Evolutionary conservation across 92 coral and sea anemone genomes (phyloP), one percentile per base, ranked within the genome.

Genomic region (Chrysogorgia sp.): DNA sequence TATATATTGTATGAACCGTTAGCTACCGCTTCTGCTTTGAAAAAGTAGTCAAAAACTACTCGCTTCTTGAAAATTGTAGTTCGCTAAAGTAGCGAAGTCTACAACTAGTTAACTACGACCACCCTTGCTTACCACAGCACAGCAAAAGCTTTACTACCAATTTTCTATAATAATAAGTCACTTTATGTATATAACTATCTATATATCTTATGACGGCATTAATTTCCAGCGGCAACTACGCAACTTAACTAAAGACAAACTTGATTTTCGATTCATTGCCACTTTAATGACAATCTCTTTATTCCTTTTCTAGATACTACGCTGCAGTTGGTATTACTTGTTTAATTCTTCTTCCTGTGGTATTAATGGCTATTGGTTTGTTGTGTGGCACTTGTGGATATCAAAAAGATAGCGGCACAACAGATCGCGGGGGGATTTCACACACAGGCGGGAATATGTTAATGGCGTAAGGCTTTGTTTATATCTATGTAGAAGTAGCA

Each of bases 311-410:
- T 58, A 93, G 97, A 70, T 96, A 92, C 92, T 85, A 83, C 50
- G 96, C 91, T 81, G 97, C 97, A 58, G 91, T 96, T 21, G 98
- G 92, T 10, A 67, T 91, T 8, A 87, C 98, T 0, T 94, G 98
- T 33, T 70, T 94, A 41, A 63, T 94, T 20, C 82, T 94, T 45
- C 81, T 94, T 0, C 90, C 90, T 76, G 97, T 91, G 59, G 92
- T 96, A 17, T 59, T 96, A 10, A 82, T 96, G 89, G 91, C 90
- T 9, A 79, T 96, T 52, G 99, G 99, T 0, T 88, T 96, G 32
- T 86, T 96, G 96, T 96, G 99, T 41, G 99, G 99, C 32, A 81
- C 92, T 26, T 96, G 91, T 70, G 99, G 99, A 14, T 79, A 91
- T 40, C 91, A 89, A 67, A 92, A 91, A 43, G 88, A 89, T n/a